These are phyloP conservation scores for Mormyrus hasselquistii DNA, from an alignment of 2,797 vertebrate genomes.

Conservation along the genomic window DNA sequence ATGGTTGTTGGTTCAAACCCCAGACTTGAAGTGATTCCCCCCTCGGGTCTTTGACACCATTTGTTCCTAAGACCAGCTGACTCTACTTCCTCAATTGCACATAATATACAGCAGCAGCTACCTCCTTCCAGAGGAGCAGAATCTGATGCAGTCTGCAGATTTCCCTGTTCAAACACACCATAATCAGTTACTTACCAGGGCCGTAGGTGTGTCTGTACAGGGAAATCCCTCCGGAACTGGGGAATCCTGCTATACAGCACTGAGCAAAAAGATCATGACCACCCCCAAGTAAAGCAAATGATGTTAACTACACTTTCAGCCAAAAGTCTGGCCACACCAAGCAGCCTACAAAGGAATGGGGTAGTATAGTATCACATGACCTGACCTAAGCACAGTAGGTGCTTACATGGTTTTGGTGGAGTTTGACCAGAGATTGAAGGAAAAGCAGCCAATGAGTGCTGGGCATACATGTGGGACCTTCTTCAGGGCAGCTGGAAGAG, in stretches of 20 bases:
- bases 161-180: not conserved
- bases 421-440: not conserved
- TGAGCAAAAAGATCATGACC: not conserved
- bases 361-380: not conserved
- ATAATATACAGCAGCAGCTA: not conserved
- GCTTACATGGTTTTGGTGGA: not conserved
- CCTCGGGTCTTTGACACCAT: not conserved
- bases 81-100: not conserved
- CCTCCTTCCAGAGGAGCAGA: not conserved
- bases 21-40: not conserved
- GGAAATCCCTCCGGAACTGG: not conserved
- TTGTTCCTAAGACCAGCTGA: not conserved
- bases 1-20: not conserved
- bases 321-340: no score
- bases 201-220: not conserved
- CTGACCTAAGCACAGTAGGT: not conserved
- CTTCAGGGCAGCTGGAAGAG: not conserved
- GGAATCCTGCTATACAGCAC: not conserved
- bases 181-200: not conserved
- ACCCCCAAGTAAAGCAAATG: not conserved
- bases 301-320: no score
- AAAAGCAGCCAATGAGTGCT: not conserved
- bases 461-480: not conserved
- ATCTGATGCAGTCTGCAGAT: not conserved
- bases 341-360: not conserved